A percentile compares a stretch with the other conserved stretches of the same genome.
Evolutionary conservation across 2,113 vertebrate genomes (phyloP).

Genomic region (Shinisaurus crocodilurus): DNA sequence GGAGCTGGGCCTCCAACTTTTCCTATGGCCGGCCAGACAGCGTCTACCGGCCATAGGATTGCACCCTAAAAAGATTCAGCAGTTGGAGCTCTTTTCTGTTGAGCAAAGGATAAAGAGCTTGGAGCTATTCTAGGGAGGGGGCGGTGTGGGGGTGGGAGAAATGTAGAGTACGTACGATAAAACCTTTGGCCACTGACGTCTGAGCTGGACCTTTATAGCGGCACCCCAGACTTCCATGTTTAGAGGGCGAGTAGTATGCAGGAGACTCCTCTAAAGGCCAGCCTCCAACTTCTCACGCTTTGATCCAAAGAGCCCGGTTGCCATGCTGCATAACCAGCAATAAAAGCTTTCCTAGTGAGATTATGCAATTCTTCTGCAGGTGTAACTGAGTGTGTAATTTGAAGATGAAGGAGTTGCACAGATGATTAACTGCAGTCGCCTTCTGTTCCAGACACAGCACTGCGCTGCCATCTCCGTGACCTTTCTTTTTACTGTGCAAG

Average conservation of each 20-base stretch:
- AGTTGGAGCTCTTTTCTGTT: too few species aligned
- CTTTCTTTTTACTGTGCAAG: slow-evolving; percentile 31
- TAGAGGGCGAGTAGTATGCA: not conserved
- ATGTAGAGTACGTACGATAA: too few species aligned
- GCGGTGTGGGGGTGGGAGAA: too few species aligned
- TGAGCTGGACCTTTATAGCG: not conserved
- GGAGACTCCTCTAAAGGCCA: not conserved
- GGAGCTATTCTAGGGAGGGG: too few species aligned
- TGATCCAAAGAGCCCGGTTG: not conserved
- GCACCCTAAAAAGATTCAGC: too few species aligned
- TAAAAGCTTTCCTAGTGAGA: not conserved
- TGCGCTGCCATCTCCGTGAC: not conserved
- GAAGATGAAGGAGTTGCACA: not conserved
- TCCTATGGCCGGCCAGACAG: too few species aligned
- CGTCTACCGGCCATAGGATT: too few species aligned
- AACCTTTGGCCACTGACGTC: not conserved
- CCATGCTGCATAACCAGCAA: not conserved
- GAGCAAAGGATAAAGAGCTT: too few species aligned
- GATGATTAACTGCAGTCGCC: not conserved
- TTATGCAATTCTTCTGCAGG: not conserved
- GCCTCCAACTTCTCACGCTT: not conserved
- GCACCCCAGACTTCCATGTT: not conserved
- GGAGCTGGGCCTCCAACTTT: too few species aligned
- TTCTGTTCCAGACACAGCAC: not conserved
- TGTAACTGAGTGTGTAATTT: slow-evolving; percentile 10